phyloP scores from a whole-genome alignment of 1,140 invertebrate species.

The Procambarus clarkii region DNA sequence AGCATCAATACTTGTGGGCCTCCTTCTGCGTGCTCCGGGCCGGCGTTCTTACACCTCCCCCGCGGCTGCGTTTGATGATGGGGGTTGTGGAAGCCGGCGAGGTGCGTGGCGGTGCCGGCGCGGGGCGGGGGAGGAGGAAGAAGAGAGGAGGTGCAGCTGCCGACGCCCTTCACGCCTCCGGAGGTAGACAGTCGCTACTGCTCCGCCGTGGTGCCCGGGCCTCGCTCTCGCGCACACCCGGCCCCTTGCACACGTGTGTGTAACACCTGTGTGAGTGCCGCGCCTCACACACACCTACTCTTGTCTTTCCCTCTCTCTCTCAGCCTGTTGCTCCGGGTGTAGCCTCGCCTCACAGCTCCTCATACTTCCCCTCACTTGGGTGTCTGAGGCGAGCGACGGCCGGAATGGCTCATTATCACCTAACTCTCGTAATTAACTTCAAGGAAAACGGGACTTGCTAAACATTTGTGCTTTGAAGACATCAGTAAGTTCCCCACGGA shows the following conservation, averaged over 20 bases:
- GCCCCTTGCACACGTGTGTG: neutral
- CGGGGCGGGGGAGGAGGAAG: conserved; percentile 6
- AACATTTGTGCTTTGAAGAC: neutral
- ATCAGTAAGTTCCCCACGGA: neutral
- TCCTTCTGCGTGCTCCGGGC: neutral
- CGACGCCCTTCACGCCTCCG: neutral
- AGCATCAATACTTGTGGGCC: neutral
- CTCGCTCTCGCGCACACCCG: conserved; percentile 9
- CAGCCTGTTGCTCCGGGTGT: neutral
- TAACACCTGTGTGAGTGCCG: neutral
- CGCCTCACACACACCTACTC: neutral
- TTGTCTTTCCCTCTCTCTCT: neutral
- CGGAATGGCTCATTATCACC: neutral
- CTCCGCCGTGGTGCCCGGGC: conserved; percentile 11
- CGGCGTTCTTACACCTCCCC: neutral
- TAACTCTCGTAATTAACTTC: neutral
- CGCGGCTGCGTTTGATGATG: conserved; percentile 11
- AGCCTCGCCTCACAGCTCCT: neutral
- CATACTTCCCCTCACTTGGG: neutral
- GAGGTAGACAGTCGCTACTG: conserved; percentile 6
- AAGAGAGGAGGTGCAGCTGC: neutral
- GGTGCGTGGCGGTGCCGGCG: conserved; percentile 9
- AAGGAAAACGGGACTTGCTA: neutral
- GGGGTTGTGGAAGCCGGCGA: conserved; percentile 10
- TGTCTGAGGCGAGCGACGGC: neutral